Percentiles rank a stretch among this genome's conserved stretches.
phyloP scores from a whole-genome alignment of 1,140 invertebrate genomes.

The Bombus waltoni region DNA sequence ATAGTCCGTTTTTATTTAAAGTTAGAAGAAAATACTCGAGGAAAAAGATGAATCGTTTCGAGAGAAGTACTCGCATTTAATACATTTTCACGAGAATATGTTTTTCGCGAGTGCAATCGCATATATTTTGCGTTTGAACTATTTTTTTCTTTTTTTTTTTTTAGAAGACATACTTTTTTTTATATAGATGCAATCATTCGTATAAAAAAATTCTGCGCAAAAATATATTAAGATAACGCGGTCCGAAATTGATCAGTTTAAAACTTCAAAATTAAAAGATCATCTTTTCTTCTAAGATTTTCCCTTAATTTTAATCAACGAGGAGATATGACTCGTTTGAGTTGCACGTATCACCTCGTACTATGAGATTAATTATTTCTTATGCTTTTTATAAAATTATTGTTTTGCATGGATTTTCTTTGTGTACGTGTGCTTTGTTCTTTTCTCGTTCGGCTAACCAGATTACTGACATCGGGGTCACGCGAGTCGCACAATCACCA shows the following conservation, averaged over 20 bases:
- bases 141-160: no score
- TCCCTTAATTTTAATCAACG: not conserved
- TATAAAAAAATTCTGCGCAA: no score
- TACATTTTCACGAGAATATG: no score
- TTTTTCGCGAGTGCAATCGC: no score
- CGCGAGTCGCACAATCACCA: conserved; percentile 58
- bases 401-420: conserved; percentile 65
- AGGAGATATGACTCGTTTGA: no score
- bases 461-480: conserved; percentile 77
- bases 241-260: not conserved
- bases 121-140: no score
- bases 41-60: no score
- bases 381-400: conserved; percentile 15
- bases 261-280: not conserved
- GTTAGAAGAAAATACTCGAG: not conserved
- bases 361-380: conserved; percentile 10
- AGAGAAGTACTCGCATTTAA: no score
- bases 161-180: no score
- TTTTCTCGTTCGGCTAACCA: conserved; percentile 68
- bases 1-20: not conserved
- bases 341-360: not conserved
- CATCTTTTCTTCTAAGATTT: not conserved
- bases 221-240: no score
- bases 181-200: no score
- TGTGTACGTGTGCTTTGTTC: conserved; percentile 28